phyloP scores from a whole-genome alignment of 2,888 invertebrate species.

The Amaurobius ferox region DNA sequence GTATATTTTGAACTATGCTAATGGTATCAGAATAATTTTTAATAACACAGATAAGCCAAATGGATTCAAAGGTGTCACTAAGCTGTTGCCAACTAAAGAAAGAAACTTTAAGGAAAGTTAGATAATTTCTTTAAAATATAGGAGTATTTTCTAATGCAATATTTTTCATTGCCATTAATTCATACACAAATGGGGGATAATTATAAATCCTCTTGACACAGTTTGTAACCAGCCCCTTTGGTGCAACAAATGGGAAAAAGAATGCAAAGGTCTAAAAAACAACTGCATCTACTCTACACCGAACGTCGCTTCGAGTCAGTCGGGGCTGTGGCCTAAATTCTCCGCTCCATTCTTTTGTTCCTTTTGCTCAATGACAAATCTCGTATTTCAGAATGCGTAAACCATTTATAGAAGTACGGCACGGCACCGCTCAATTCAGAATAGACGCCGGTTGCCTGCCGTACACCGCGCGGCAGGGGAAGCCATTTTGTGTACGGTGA shows the following conservation, averaged over 20 bases:
- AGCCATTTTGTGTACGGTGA: background rate
- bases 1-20: too few species aligned
- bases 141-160: too few species aligned
- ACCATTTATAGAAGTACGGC: conserved; percentile 55
- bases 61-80: too few species aligned
- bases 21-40: too few species aligned
- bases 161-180: too few species aligned
- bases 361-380: conserved; percentile 56
- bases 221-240: background rate
- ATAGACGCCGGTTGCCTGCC: background rate
- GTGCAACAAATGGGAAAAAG: background rate
- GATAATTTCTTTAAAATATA: too few species aligned
- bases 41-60: too few species aligned
- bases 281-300: background rate
- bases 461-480: background rate
- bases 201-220: background rate
- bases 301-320: conserved; percentile 19
- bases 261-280: background rate
- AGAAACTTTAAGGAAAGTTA: too few species aligned
- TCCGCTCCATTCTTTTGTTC: conserved; percentile 49
- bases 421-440: background rate
- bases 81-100: too few species aligned
- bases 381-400: conserved; percentile 36
- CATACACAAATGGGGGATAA: too few species aligned
- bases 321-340: conserved; percentile 58